These are phyloP conservation scores for Lymantria monacha DNA, from an alignment of 2,888 invertebrate species.

Conservation along the genomic window DNA sequence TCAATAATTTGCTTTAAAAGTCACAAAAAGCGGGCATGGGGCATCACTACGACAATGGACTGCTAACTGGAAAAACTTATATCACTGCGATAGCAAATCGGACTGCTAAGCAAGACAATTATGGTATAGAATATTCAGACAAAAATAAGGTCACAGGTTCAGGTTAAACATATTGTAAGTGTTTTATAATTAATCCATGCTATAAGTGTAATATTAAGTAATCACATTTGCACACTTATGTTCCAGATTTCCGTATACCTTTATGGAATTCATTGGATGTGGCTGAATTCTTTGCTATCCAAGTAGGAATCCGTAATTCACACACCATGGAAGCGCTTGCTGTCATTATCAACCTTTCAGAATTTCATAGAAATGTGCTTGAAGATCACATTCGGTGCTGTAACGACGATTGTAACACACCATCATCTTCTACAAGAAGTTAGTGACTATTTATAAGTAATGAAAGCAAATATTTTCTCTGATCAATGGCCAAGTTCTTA, in stretches of 20 bases:
- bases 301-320: constrained; percentile 28
- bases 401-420: constrained; percentile 6
- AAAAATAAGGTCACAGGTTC: too few relatives aligned
- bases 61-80: too few relatives aligned
- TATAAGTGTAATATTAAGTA: too few relatives aligned
- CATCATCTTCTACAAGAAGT: constrained; percentile 8
- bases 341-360: constrained; percentile 38
- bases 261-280: constrained; percentile 54
- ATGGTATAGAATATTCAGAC: too few relatives aligned
- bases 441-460: background rate
- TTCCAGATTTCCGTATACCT: constrained; percentile 50
- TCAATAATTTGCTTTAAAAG: too few relatives aligned
- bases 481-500: too few relatives aligned
- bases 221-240: background rate
- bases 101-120: too few relatives aligned
- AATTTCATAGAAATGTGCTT: constrained; percentile 40
- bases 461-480: background rate
- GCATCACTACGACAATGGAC: too few relatives aligned
- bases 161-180: too few relatives aligned
- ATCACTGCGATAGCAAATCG: too few relatives aligned
- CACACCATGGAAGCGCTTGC: constrained; percentile 21
- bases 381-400: constrained; percentile 22
- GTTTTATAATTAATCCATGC: too few relatives aligned
- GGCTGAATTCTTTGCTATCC: constrained; percentile 41
- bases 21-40: too few relatives aligned